Evolutionary conservation across 2,888 invertebrate genomes (phyloP), one percentile per base, ranked within the genome.

Genomic region (Sturmia bella): DNA sequence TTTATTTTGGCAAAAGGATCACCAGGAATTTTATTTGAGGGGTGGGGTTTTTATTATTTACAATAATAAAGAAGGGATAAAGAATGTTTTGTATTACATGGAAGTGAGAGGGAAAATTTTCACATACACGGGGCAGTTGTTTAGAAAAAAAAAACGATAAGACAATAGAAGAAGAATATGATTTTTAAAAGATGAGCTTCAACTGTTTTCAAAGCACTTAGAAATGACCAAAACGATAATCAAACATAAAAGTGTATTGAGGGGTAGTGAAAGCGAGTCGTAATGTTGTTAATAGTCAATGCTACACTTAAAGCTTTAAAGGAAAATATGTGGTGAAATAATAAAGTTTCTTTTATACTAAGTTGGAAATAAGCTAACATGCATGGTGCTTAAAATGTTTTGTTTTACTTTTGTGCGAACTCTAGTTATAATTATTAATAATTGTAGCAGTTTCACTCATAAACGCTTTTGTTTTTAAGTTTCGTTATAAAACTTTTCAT

Each of bases 111-210:
- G 39, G 41, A 37, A 37, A 45, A 70, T 41, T 19, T 74, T 13
- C 27, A 59, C 13, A 52, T 13, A 79, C 24, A 39, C 13, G 9
- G 52, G 48, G 21, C 56, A 80, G 19, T 9, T 66, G 7, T 76
- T 64, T 39, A 61, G 57, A 76, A 74, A 63, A 45, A 75, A 68
- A 74, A 63, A 45, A 75, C 63, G 52, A 77, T 59, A 83, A 83
- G 73, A 84, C 61, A 83, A 80, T 59, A 83, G 69, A 64, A 82
- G 72, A 84, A 72, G 66, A 81, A 52, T 2, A 27, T 24, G 45
- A 4, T 32, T 48, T 57, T 48, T 21, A 66, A 56, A 9, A 48
- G 48, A 66, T 59, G 13, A 39, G 39, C 17, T 56, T 32, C 12
- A 52, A 24, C 56, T 15, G 11, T 27, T 9, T 66, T 48, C 5